These are phyloP conservation scores for Eonycteris spelaea DNA, from an alignment of 2,113 vertebrate genomes.

Conservation along the genomic window DNA sequence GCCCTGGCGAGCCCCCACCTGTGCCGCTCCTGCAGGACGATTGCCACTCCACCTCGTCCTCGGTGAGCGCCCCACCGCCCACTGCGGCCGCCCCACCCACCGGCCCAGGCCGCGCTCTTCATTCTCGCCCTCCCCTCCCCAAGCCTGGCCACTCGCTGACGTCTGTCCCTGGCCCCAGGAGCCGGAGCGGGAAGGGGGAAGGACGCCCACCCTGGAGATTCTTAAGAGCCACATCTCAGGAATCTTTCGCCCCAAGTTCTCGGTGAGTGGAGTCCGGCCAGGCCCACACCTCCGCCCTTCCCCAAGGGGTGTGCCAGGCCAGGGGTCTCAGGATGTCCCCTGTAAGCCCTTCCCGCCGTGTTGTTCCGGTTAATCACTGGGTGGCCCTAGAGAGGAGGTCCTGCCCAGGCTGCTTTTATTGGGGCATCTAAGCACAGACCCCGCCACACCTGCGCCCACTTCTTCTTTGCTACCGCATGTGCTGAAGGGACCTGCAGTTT, in stretches of 20 bases:
- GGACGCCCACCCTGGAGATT: constrained; percentile 82
- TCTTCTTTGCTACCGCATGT: rapidly evolving
- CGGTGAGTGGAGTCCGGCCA: constrained; percentile 81
- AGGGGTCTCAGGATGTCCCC: not conserved
- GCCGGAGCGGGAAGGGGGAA: constrained; percentile 83
- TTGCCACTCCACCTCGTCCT: constrained; percentile 80
- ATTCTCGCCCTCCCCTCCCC: constrained; percentile 62
- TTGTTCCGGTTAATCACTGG: not conserved
- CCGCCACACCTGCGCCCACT: not conserved
- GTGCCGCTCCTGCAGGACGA: constrained; percentile 86
- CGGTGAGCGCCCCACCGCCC: constrained; percentile 79
- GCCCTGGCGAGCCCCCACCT: constrained; percentile 80
- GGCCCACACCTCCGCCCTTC: not conserved
- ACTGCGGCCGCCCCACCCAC: rapidly evolving
- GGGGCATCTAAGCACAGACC: not conserved
- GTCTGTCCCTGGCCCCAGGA: constrained; percentile 68
- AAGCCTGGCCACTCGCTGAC: constrained; percentile 72
- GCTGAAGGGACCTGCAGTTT: not conserved
- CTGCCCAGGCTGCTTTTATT: not conserved
- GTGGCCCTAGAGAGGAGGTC: not conserved
- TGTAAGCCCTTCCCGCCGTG: rapidly evolving
- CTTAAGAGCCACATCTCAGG: constrained; percentile 88
- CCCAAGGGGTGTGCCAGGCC: not conserved
- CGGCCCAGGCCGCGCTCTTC: not conserved
- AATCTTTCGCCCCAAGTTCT: constrained; percentile 90